These are phyloP conservation scores for Folsomia manolachei DNA, from an alignment of 2,888 invertebrate genomes.

Conservation along the genomic window DNA sequence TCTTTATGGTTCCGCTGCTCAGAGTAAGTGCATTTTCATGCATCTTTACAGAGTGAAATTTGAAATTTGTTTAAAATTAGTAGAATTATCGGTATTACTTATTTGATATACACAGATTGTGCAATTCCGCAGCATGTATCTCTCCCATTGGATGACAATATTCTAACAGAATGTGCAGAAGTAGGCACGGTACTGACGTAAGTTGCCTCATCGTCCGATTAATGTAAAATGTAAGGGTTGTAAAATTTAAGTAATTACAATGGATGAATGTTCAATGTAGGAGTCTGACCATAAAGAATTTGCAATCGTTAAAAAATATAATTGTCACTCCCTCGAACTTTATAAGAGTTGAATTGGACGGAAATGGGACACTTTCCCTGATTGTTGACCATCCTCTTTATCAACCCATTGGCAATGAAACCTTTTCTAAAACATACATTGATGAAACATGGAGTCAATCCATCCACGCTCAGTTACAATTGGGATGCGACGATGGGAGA, in stretches of 20 bases:
- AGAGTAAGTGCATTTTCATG: too few relatives aligned
- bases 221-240: neutral
- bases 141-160: neutral
- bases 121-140: constrained; percentile 16
- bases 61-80: neutral
- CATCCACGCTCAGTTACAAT: neutral
- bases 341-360: constrained; percentile 3
- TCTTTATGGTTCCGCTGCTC: neutral
- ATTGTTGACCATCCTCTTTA: neutral
- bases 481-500: constrained; percentile 29
- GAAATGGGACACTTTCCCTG: constrained; percentile 8
- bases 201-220: too few relatives aligned
- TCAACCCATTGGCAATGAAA: neutral
- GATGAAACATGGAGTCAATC: constrained; percentile 17
- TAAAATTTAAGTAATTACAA: neutral
- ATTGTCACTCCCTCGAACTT: constrained; percentile 9
- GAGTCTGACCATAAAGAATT: neutral
- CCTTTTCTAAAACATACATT: constrained; percentile 20
- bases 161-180: constrained; percentile 12
- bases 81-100: neutral
- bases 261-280: constrained; percentile 7
- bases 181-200: neutral
- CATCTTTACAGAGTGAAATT: too few relatives aligned
- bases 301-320: neutral
- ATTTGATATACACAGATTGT: constrained; percentile 11